phyloP scores from a whole-genome alignment of 35 echinoderm and acorn worm species.

The Heliocidaris tuberculata region DNA sequence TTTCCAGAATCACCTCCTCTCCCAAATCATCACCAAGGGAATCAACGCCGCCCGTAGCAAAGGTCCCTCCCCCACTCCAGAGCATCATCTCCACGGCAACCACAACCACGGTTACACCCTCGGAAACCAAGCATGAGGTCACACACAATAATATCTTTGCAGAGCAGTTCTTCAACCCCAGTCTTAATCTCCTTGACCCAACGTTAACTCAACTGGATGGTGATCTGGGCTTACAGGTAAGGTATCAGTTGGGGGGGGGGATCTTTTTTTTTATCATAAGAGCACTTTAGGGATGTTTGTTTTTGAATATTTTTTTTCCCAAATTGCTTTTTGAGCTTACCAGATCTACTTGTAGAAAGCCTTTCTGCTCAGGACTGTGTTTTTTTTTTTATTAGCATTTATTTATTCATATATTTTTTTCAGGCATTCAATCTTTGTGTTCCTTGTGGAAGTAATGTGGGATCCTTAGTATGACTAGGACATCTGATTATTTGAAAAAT shows the following conservation, averaged over 20 bases:
- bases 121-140: slow-evolving; percentile 42
- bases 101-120: slow-evolving; percentile 43
- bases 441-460: no score
- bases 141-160: not conserved
- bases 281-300: not conserved
- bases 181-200: slow-evolving; percentile 69
- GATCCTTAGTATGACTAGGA: no score
- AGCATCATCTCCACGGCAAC: slow-evolving; percentile 27
- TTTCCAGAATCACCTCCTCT: slow-evolving; percentile 53
- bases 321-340: not conserved
- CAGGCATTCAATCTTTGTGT: no score
- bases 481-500: no score
- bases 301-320: not conserved
- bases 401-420: no score
- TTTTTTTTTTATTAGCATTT: no score
- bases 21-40: slow-evolving; percentile 45
- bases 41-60: slow-evolving; percentile 49
- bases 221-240: slow-evolving; percentile 80
- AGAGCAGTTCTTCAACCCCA: slow-evolving; percentile 55
- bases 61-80: slow-evolving; percentile 38
- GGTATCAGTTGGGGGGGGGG: not conserved
- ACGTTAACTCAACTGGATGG: slow-evolving; percentile 65
- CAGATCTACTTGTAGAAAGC: no score
- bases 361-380: no score
- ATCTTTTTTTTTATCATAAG: not conserved